Percentiles rank a stretch among this genome's conserved stretches.
Evolutionary conservation across 2,797 vertebrate species (phyloP).

Genomic region (Sebastes jordani): DNA sequence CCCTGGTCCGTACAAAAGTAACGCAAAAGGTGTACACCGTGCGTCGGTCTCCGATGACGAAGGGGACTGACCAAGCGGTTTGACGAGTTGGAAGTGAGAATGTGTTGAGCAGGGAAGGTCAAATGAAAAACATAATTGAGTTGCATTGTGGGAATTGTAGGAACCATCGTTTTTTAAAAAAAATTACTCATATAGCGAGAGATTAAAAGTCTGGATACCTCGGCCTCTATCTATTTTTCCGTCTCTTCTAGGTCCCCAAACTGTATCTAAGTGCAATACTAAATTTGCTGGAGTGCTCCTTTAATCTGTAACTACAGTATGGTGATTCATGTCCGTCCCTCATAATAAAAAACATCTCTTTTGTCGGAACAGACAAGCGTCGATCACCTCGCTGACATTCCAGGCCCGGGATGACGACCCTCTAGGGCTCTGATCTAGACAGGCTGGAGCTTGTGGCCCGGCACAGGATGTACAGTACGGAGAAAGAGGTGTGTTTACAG

Average conservation of each 20-base stretch:
- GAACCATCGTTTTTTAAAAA: not conserved
- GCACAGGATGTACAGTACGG: not conserved
- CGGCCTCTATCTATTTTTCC: not conserved
- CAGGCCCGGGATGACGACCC: slow-evolving; percentile 15
- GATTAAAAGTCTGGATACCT: not conserved
- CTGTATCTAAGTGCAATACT: too few species aligned
- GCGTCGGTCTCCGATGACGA: too few species aligned
- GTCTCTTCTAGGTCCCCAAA: not conserved
- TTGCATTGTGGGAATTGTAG: not conserved
- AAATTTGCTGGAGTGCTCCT: not conserved
- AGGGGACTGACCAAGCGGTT: too few species aligned
- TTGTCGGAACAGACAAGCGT: slow-evolving; percentile 1
- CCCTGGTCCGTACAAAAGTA: too few species aligned
- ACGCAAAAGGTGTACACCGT: too few species aligned
- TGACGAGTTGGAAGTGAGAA: too few species aligned
- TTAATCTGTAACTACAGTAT: not conserved
- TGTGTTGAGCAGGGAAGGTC: not conserved
- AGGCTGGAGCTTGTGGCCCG: slow-evolving; percentile 35
- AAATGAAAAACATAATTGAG: not conserved
- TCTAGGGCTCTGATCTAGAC: slow-evolving; percentile 28
- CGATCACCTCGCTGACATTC: slow-evolving; percentile 36
- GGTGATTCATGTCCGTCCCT: not conserved
- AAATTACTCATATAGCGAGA: not conserved
- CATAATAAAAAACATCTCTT: not conserved
- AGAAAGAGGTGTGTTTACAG: not conserved